These are phyloP conservation scores for Caracal caracal DNA, from an alignment of 2,113 vertebrate species.

Conservation along the genomic window DNA sequence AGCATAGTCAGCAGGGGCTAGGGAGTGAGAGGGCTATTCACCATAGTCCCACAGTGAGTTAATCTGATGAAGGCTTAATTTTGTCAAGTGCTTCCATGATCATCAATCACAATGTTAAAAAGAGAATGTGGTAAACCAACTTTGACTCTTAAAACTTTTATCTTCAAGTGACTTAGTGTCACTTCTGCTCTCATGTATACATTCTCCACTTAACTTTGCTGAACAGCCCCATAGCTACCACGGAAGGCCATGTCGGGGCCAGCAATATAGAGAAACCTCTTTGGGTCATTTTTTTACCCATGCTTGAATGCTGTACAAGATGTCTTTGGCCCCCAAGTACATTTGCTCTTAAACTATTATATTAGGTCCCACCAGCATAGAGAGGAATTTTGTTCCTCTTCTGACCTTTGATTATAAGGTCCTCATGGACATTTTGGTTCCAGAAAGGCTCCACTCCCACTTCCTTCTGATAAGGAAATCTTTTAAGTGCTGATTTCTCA, in stretches of 20 bases:
- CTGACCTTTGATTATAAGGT: neutral
- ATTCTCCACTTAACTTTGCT: neutral
- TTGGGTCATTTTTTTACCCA: neutral
- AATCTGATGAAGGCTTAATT: neutral
- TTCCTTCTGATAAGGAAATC: neutral
- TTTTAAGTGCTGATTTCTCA: neutral
- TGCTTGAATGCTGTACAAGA: neutral
- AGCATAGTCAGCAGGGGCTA: accelerated
- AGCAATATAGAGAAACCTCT: neutral
- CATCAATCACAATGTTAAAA: neutral
- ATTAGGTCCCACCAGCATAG: neutral
- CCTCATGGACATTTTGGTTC: neutral
- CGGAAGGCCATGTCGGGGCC: neutral
- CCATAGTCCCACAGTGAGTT: too few relatives aligned
- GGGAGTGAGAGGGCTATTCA: neutral
- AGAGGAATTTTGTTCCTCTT: neutral
- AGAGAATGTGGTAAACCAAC: neutral
- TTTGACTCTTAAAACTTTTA: neutral
- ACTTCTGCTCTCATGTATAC: neutral
- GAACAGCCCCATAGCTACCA: neutral
- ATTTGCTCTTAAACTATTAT: neutral
- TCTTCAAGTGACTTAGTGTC: neutral
- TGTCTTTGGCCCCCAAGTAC: neutral
- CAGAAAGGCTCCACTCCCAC: neutral
- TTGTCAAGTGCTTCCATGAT: neutral